phyloP scores from a whole-genome alignment of 2,113 vertebrate genomes.

The Microtus richardsoni region DNA sequence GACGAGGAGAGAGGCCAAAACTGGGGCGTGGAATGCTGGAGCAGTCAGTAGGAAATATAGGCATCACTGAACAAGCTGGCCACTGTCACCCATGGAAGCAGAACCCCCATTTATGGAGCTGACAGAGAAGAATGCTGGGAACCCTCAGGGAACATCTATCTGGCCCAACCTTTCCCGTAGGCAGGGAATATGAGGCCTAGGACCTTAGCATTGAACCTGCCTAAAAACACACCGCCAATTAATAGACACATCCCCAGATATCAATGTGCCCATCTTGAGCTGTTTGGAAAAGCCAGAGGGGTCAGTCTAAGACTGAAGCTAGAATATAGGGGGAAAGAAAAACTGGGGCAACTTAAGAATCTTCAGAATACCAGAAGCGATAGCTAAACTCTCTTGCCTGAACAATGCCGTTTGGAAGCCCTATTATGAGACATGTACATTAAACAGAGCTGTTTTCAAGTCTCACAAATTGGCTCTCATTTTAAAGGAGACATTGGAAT shows the following conservation, averaged over 20 bases:
- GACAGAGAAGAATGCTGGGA: not conserved
- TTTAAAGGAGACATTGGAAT: not conserved
- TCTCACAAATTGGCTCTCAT: not conserved
- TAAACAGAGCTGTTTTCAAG: not conserved
- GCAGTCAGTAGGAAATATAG: too few species aligned
- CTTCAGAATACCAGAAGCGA: not conserved
- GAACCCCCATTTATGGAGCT: not conserved
- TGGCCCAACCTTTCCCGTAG: not conserved
- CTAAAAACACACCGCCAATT: not conserved
- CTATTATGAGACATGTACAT: not conserved
- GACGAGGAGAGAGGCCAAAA: not conserved
- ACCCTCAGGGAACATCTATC: not conserved
- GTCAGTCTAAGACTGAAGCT: not conserved
- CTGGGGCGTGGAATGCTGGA: too few species aligned
- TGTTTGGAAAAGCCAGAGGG: fast-evolving
- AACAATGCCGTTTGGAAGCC: not conserved
- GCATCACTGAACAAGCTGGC: not conserved
- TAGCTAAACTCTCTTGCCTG: not conserved
- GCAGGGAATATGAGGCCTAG: not conserved
- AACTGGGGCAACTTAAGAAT: not conserved
- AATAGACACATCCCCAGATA: not conserved
- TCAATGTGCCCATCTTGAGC: not conserved
- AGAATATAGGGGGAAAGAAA: not conserved
- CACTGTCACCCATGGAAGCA: not conserved
- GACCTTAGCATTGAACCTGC: not conserved